Evolutionary conservation across 2,888 invertebrate genomes (phyloP), one percentile per base, ranked within the genome.

Genomic region (Therioaphis trifolii): DNA sequence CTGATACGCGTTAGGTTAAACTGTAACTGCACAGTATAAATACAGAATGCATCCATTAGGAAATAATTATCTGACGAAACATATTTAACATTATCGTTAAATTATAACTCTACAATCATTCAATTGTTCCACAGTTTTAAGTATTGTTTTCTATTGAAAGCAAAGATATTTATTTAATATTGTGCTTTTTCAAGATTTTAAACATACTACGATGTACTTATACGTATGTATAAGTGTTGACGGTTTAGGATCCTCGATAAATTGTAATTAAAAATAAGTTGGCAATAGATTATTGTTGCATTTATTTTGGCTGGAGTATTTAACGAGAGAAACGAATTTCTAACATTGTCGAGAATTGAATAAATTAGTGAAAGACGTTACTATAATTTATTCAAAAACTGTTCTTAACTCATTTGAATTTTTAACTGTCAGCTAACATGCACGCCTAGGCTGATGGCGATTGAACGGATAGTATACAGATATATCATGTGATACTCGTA

Each of bases 331-430:
- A 78, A 78, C 24, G 55, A 24, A 68, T 68, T 49, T 78, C 27
- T 40, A 18, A 78, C 24, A n/a, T 4, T 78, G 43, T 78, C n/a
- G 68, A 27, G 68, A 40, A 78, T 78, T 55, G 68, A 78, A 78
- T 78, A 52, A 78, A 78, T 78, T 78, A 78, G 21, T 52, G 35
- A 18, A n/a, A 27, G 0, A 46, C 27, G 14, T 4, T 66, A 77
- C 77, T 40, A 21, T 40, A 52, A 74, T 58, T 21, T 24, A 15
- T 40, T 15, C 18, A 5, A 29, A 18, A 43, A 9, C 52, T 40
- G n/a, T 15, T 12, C 12, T 49, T 35, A 35, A 35, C 49, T 66
- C 66, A 66, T 77, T 77, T 77, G 66, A 21, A 66, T 66, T 52
- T 66, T n/a, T 66, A 66, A 77, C 35, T 35, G 77, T 77, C 52